Evolutionary conservation across 1,140 invertebrate genomes (phyloP).

Genomic region (Hormaphis cornu): DNA sequence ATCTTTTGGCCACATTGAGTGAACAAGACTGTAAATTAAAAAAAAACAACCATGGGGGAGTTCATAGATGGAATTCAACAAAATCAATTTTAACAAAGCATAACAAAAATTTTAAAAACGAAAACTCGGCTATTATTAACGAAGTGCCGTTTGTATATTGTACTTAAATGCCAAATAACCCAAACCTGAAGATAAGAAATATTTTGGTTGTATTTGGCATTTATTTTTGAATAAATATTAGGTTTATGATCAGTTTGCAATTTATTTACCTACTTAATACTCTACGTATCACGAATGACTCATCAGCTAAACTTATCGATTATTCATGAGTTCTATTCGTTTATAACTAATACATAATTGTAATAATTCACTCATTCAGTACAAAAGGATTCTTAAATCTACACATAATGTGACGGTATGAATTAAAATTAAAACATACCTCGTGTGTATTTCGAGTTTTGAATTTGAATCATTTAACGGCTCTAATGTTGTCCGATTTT

Average conservation of each 20-base stretch:
- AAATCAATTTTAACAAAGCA: conserved; percentile 6
- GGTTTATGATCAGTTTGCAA: conserved; percentile 3
- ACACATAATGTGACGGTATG: background rate
- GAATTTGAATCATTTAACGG: conserved; percentile 19
- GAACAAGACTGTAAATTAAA: conserved; percentile 30
- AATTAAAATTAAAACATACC: conserved; percentile 18
- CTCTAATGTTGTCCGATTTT: conserved; percentile 9
- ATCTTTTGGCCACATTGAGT: conserved; percentile 19
- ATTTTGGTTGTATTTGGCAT: conserved; percentile 31
- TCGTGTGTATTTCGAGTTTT: background rate
- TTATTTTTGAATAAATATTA: conserved; percentile 1
- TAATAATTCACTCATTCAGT: background rate
- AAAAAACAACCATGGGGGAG: conserved; percentile 21
- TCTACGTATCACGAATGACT: conserved; percentile 21
- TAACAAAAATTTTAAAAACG: background rate
- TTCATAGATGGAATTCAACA: conserved; percentile 21
- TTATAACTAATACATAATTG: conserved; percentile 12
- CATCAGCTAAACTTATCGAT: conserved; percentile 27
- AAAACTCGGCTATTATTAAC: conserved; percentile 16
- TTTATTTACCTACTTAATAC: conserved; percentile 5
- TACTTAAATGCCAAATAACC: conserved; percentile 23
- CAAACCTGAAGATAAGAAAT: conserved; percentile 20
- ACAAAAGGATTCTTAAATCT: conserved; percentile 5
- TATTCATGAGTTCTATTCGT: conserved; percentile 29
- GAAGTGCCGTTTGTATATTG: conserved; percentile 7